Conservation (phyloP, 2,113 vertebrate species). For the Phylloscopus whistleri region DNA sequence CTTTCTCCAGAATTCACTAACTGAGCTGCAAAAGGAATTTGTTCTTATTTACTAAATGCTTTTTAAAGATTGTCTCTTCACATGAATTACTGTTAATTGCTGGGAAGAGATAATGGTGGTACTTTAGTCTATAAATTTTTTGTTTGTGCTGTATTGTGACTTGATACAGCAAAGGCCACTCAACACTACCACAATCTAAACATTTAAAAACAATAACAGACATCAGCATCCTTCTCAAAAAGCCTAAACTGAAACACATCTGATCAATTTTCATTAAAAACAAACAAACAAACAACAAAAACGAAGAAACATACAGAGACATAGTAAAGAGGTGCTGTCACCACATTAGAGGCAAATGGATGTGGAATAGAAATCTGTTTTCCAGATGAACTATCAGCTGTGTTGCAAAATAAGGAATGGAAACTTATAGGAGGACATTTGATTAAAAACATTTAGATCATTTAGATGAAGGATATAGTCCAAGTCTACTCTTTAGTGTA, state of each 20-base stretch:
- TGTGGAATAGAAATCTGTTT: conserved; percentile 7
- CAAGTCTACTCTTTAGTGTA: not conserved
- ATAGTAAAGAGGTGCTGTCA: conserved; percentile 13
- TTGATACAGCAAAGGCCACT: not conserved
- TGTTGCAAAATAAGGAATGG: not conserved
- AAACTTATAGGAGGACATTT: not conserved
- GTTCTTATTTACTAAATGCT: not conserved
- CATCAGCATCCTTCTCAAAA: conserved; percentile 20
- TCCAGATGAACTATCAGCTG: conserved; percentile 32
- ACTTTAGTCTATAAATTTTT: not conserved
- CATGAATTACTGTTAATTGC: conserved; percentile 4
- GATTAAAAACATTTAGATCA: not conserved
- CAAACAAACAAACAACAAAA: not conserved
- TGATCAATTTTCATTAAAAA: not conserved
- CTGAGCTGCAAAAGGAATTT: not conserved
- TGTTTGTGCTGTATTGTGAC: not conserved
- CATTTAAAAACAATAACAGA: not conserved
- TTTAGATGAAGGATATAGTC: not conserved
- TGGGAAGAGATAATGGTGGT: not conserved
- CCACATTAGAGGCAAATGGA: conserved; percentile 30
- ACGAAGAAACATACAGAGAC: not conserved
- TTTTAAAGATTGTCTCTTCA: not conserved
- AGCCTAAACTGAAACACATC: not conserved
- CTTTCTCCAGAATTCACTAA: not conserved
- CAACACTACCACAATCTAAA: not conserved